Evolutionary conservation across 1,140 invertebrate genomes (phyloP), one percentile per base, ranked within the genome.

Genomic region (Cyclina sinensis): DNA sequence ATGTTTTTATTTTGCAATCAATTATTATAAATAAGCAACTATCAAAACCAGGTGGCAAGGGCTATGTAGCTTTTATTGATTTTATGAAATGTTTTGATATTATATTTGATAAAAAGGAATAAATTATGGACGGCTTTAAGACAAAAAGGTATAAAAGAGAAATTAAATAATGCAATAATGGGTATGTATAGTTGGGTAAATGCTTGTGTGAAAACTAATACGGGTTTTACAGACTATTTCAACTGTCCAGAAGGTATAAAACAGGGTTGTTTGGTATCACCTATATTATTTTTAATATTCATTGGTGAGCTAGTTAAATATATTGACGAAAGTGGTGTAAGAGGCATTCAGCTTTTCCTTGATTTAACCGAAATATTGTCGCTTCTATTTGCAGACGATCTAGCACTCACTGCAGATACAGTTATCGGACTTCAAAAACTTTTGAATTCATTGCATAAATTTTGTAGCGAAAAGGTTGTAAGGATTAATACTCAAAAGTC

Each of bases 381-480:
- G 35, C 39, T 76, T 18, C 24, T 76, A 46, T 76, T 76, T 37
- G 73, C 73, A 24, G 39, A 76, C 39, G 39, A 76, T 37, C 14
- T 76, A 32, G 73, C 73, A 24, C 43, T 37, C 16, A 30, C 21
- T 46, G 24, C 73, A 76, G 73, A 76, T 76, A 76, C 32, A 76
- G 39, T 76, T 39, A 46, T 16, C 14, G 73, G 11, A 37, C 39
- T 76, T 37, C 73, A 76, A 35, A 37, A 27, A 24, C 73, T 32
- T n/a, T 35, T 76, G 39, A 39, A 76, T 37, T 16, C 39, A 0
- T 27, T 35, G 35, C 16, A 27, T 68, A 16, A 68, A 37, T 68
- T 68, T 1, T 68, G 62, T 27, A 27, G 30, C 21, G 4, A 68
- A 27, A 68, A 68, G 16, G 35, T 16, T 32, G 16, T 68, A 11